Evolutionary conservation across 2,113 vertebrate genomes (phyloP).

Genomic region (Zingel zingel): DNA sequence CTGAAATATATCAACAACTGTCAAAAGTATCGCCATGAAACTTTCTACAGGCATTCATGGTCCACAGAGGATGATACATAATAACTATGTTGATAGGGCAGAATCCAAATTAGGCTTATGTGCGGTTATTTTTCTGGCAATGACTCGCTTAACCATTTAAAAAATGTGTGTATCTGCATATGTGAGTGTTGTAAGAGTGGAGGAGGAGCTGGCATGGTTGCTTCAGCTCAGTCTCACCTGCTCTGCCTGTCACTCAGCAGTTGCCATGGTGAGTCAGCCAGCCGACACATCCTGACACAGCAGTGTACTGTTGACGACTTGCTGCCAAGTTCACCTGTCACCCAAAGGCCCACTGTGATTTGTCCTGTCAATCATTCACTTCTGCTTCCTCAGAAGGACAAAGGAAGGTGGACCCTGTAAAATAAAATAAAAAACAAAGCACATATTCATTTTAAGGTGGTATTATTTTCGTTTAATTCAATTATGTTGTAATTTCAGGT

Average conservation of each 20-base stretch:
- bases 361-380: slow-evolving; percentile 29
- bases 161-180: background rate
- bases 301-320: background rate
- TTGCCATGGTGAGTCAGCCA: slow-evolving; percentile 1
- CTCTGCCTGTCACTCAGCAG: slow-evolving; percentile 34
- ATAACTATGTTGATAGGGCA: background rate
- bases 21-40: background rate
- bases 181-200: slow-evolving; percentile 7
- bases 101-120: background rate
- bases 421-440: background rate
- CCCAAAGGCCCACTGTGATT: background rate
- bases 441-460: background rate
- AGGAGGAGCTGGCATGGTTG: background rate
- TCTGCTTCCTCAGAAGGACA: background rate
- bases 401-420: background rate
- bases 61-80: background rate
- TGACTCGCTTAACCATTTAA: background rate
- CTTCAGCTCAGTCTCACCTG: slow-evolving; percentile 39
- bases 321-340: slow-evolving; percentile 19
- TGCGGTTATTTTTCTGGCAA: background rate
- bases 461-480: slow-evolving; percentile 4
- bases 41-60: background rate
- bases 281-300: slow-evolving; percentile 26
- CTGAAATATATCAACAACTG: background rate
- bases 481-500: background rate